Evolutionary conservation across 1,140 invertebrate genomes (phyloP).

Genomic region (Brachionus sp.): DNA sequence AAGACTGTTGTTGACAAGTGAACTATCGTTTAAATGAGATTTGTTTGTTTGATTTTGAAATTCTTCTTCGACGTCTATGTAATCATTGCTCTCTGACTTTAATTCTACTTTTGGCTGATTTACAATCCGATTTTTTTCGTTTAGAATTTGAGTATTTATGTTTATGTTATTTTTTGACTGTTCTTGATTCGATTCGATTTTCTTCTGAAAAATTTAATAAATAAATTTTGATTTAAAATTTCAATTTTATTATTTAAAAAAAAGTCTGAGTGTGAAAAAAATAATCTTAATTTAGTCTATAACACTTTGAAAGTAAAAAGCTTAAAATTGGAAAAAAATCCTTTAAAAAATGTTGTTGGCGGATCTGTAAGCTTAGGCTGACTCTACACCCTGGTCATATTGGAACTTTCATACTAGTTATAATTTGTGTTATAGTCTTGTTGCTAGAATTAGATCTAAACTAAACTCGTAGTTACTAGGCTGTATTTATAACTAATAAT

Average conservation of each 20-base stretch:
- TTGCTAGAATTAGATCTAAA: too few relatives aligned
- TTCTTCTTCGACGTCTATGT: constrained; percentile 40
- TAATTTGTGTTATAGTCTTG: too few relatives aligned
- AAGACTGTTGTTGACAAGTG: neutral
- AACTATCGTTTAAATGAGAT: neutral
- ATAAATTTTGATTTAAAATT: neutral
- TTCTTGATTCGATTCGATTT: neutral
- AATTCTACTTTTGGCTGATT: neutral
- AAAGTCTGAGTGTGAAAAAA: neutral
- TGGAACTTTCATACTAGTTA: too few relatives aligned
- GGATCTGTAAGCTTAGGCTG: too few relatives aligned
- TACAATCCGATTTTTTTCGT: constrained; percentile 4
- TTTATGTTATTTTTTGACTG: neutral
- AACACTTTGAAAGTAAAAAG: too few relatives aligned
- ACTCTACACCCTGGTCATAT: too few relatives aligned
- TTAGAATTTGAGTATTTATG: constrained; percentile 3
- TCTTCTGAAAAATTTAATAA: neutral
- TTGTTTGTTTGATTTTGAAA: neutral
- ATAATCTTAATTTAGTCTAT: too few relatives aligned
- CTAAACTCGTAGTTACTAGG: too few relatives aligned
- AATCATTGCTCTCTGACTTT: neutral
- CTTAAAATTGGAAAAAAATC: too few relatives aligned
- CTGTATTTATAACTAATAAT: too few relatives aligned
- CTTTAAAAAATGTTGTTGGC: too few relatives aligned
- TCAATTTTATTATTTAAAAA: too few relatives aligned